These are phyloP conservation scores for Lontra canadensis DNA, from an alignment of 2,113 vertebrate genomes.

Conservation along the genomic window DNA sequence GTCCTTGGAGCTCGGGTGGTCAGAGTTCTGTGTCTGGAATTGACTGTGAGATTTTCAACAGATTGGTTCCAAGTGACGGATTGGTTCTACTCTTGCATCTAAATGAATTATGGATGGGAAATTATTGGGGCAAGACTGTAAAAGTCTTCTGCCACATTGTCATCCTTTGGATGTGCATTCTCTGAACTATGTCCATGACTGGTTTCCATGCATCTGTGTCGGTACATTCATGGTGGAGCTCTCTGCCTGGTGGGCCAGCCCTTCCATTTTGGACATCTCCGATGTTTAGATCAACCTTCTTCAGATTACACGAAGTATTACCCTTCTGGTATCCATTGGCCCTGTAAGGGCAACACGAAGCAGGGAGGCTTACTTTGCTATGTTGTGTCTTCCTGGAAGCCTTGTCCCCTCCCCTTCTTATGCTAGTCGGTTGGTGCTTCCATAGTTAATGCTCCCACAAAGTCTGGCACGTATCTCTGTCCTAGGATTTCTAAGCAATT, in stretches of 20 bases:
- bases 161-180: background rate
- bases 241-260: fast-evolving
- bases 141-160: background rate
- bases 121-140: background rate
- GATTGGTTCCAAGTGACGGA: too few species aligned
- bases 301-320: background rate
- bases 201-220: background rate
- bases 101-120: background rate
- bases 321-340: background rate
- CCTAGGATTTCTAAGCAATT: background rate
- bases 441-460: background rate
- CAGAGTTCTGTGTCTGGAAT: too few species aligned
- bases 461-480: background rate
- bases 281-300: background rate
- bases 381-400: background rate
- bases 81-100: background rate
- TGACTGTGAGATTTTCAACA: background rate
- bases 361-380: background rate
- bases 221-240: background rate
- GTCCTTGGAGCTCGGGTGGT: background rate
- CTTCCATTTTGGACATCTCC: background rate
- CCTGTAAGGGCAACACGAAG: background rate
- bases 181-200: background rate
- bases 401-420: background rate
- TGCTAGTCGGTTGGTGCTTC: background rate